Evolutionary conservation across 2,888 invertebrate species (phyloP).

Genomic region (Eupithecia subfuscata): DNA sequence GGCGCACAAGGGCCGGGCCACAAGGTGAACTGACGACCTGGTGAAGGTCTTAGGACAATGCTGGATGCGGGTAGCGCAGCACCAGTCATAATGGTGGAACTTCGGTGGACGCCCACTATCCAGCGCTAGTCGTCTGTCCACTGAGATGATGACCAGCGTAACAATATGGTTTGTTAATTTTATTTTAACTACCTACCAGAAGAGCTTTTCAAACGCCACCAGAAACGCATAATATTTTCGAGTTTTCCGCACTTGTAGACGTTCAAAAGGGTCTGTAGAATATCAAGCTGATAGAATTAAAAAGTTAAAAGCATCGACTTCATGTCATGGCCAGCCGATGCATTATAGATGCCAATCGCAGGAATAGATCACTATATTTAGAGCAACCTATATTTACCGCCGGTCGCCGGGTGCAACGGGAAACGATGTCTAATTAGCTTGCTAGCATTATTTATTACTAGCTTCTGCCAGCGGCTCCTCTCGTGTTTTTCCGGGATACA

Average conservation of each 20-base stretch:
- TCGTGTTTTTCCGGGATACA: background rate
- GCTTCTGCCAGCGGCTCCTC: background rate
- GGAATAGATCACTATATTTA: constrained; percentile 33
- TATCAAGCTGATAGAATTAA: background rate
- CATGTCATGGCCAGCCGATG: constrained; percentile 28
- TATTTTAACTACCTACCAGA: too few species aligned
- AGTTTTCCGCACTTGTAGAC: background rate
- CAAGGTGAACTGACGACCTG: too few species aligned
- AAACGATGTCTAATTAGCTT: constrained; percentile 18
- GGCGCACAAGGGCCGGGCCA: too few species aligned
- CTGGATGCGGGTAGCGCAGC: too few species aligned
- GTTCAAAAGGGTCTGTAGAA: background rate
- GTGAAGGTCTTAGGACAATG: too few species aligned
- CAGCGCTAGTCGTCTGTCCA: too few species aligned
- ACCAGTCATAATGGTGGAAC: too few species aligned
- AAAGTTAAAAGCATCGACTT: constrained; percentile 9
- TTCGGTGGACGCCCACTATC: too few species aligned
- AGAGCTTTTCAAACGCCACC: too few species aligned
- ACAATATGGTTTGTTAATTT: too few species aligned
- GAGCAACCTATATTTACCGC: constrained; percentile 13
- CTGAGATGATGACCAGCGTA: too few species aligned
- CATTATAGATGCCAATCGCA: constrained; percentile 32
- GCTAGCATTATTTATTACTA: constrained; percentile 3
- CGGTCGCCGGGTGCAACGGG: constrained; percentile 23
- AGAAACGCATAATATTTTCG: too few species aligned